Conservation (phyloP, 2,797 vertebrate genomes). For the Enoplosus armatus region DNA sequence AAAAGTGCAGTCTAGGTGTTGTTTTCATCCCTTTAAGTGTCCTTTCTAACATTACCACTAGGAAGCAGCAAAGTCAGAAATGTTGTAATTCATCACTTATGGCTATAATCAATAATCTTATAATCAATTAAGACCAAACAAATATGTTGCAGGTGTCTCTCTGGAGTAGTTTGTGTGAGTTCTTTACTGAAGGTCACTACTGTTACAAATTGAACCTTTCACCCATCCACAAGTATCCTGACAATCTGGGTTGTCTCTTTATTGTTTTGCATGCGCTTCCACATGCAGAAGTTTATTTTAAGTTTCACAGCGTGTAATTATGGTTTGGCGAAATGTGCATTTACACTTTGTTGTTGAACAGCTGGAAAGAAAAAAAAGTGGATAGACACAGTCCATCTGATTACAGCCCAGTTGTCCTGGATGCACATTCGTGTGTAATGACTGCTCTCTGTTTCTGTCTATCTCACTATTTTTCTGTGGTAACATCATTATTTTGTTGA, state of each 20-base stretch:
- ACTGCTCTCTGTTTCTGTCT: neutral
- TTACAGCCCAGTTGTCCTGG: neutral
- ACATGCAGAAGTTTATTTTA: neutral
- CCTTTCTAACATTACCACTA: neutral
- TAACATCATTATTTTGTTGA: conserved; percentile 4
- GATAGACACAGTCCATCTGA: neutral
- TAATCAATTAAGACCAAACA: no score
- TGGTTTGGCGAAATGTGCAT: neutral
- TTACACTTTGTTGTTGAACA: neutral
- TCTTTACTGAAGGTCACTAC: neutral
- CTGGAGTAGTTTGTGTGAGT: no score
- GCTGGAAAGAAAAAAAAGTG: no score
- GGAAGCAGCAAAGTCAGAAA: neutral
- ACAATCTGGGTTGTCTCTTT: neutral
- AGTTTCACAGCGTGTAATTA: neutral
- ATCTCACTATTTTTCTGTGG: neutral
- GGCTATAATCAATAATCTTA: no score
- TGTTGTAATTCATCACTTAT: neutral
- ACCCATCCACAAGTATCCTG: neutral
- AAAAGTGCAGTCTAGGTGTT: neutral
- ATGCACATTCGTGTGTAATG: neutral
- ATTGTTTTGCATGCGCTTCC: neutral
- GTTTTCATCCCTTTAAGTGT: neutral
- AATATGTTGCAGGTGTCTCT: no score
- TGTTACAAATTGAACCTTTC: neutral